Evolutionary conservation across 2,113 vertebrate genomes (phyloP), one percentile per base, ranked within the genome.

Genomic region (Leptodactylus fuscus): DNA sequence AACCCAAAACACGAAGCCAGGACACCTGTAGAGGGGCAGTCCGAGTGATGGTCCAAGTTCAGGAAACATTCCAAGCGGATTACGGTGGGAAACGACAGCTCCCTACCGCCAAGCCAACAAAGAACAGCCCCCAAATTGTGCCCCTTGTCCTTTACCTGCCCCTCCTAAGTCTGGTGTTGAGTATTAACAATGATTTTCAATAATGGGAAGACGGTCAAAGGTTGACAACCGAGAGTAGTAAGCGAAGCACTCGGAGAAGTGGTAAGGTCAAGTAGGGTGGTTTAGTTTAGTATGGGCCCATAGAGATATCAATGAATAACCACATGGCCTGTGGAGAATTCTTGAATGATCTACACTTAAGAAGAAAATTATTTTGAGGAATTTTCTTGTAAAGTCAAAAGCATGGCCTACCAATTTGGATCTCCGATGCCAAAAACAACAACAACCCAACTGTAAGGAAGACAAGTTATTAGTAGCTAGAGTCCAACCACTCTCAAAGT

Each of bases 1-100:
- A 85, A 85, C 18, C 73, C 74, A 78, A 51, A 77, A 78, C 55
- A 78, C 0, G 36, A 48, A 13, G 55, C 74, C 74, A 85, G 58
- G 83, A 85, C 74, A 69, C 83, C 74, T 85, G 74, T 65, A 69
- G 83, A 74, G 79, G 29, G 44, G 18, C 27, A 73, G 18, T 29
- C 32, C 0, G 34, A 79, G 77, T 60, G 34, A 79, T 34, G 53
- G 15, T 62, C 53, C 77, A 60, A 79, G 76, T 79, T 60, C 76
- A 80, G 53, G 22, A 44, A 38, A 60, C 77, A 62, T 58, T 27
- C 7, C 81, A 41, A 27, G 81, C 58, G 34, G 81, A 82, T 82
- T 82, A 82, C 44, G 53, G 62, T 36, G 8, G 13, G 62, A 69
- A 71, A 44, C 62, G 51, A 36, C 62, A 70, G 46, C 32, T 67